Conservation (phyloP, 1,140 invertebrate species). For the Parapsyche elsis region DNA sequence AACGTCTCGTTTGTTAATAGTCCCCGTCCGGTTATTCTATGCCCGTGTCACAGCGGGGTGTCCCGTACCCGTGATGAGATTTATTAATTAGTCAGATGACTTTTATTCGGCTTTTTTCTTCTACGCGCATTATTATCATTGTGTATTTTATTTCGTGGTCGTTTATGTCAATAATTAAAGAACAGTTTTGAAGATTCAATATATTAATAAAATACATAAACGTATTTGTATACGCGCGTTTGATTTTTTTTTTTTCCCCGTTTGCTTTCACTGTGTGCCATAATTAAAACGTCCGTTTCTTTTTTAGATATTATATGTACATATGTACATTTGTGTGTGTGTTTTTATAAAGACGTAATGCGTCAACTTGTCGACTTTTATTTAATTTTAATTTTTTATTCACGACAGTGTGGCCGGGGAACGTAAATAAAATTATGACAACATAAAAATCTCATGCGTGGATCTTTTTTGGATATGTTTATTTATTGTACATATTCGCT, state of each 20-base stretch:
- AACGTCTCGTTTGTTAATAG: slow-evolving; percentile 3
- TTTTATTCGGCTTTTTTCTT: slow-evolving; percentile 2
- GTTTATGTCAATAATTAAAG: slow-evolving; percentile 32
- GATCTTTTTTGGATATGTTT: no score
- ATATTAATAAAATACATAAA: neutral
- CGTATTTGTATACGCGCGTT: neutral
- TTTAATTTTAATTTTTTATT: no score
- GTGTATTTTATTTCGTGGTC: neutral
- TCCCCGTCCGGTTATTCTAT: slow-evolving; percentile 2
- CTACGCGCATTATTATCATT: neutral
- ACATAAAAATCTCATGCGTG: no score
- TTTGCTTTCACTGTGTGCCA: neutral
- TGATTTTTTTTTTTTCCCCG: neutral
- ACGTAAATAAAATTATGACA: no score
- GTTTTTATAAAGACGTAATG: neutral
- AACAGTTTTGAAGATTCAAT: slow-evolving; percentile 1
- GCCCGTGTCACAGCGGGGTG: neutral
- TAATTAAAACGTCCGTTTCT: slow-evolving; percentile 18
- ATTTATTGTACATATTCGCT: no score
- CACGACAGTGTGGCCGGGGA: no score
- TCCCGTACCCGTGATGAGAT: slow-evolving; percentile 16
- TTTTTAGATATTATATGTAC: neutral
- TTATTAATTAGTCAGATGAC: slow-evolving; percentile 27
- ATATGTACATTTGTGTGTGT: neutral
- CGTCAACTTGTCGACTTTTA: no score